Evolutionary conservation across 2,888 invertebrate species (phyloP), one percentile per base, ranked within the genome.

Genomic region (Aproaerema taeniolella): DNA sequence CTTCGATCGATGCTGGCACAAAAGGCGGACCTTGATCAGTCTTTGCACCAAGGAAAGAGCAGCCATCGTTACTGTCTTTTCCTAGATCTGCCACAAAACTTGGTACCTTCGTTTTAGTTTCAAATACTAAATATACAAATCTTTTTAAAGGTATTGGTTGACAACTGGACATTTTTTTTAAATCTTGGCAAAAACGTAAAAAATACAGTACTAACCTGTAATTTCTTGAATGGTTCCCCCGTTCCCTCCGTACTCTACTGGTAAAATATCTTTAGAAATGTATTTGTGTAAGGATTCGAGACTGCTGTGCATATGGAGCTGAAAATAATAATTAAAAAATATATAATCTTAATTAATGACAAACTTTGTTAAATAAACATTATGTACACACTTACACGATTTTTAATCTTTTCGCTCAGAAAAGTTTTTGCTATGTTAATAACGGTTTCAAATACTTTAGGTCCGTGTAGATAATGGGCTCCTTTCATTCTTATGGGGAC

Each of bases 191-290:
- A n/a, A n/a, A n/a, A n/a, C n/a, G n/a, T n/a, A n/a, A n/a, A n/a
- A n/a, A n/a, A n/a, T n/a, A n/a, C n/a, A n/a, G n/a, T 13, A 9
- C 17, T 8, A 32, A 89, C 89, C 82, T 39, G 73, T 70, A 31
- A 88, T 64, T 51, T 85, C 79, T 43, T 74, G 70, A 9, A 89
- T 58, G 5, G 87, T 68, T 0, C 88, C 88, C 12, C 83, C 89
- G 4, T 82, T 78, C 0, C 91, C 92, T 2, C 91, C 91, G 56
- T 91, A 91, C 59, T 92, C 91, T 10, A 61, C 60, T 0, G 91
- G 91, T 34, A 91, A 62, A 29, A 88, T 71, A 13, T 87, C 76
- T 45, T 82, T 85, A 0, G 91, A 88, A n/a, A 91, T 68, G 31
- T 77, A 56, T 50, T 89, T 68, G 51, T 87, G 83, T 2, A 91